Percentiles rank a stretch among this genome's conserved stretches.
phyloP scores from a whole-genome alignment of 2,888 invertebrate genomes.

The Anagyrus pseudococci region DNA sequence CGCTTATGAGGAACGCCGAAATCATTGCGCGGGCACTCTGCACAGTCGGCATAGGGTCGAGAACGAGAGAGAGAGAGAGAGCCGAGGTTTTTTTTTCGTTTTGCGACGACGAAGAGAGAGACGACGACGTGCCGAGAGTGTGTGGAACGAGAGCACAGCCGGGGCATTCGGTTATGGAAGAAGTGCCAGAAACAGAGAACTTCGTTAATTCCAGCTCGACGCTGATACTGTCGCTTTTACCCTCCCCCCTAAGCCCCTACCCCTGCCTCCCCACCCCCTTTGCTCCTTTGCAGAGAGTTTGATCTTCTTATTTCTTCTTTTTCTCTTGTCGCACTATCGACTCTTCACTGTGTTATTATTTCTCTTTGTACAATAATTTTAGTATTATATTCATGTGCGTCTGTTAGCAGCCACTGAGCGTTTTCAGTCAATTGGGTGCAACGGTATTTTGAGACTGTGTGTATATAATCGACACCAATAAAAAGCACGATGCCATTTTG shows the following conservation, averaged over 20 bases:
- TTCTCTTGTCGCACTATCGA: neutral
- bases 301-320: neutral
- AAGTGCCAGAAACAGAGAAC: too few relatives aligned
- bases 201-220: too few relatives aligned
- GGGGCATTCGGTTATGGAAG: too few relatives aligned
- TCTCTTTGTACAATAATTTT: conserved; percentile 44
- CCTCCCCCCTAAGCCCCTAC: too few relatives aligned
- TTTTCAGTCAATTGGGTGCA: conserved; percentile 29
- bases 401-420: conserved; percentile 24
- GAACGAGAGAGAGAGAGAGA: conserved; percentile 50
- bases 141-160: too few relatives aligned
- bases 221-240: too few relatives aligned
- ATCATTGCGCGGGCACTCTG: conserved; percentile 76
- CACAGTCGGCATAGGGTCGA: conserved; percentile 60
- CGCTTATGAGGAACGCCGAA: conserved; percentile 86
- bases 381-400: conserved; percentile 5
- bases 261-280: too few relatives aligned
- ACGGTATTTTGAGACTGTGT: conserved; percentile 39
- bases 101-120: neutral
- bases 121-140: neutral
- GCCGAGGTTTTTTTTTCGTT: conserved; percentile 44
- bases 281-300: too few relatives aligned
- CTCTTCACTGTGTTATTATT: conserved; percentile 26
- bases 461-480: conserved; percentile 56
- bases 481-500: conserved; percentile 57